A percentile compares a stretch with the other conserved stretches of the same genome.
Conservation (phyloP, 2,888 invertebrate genomes). For the Andricus curvator region DNA sequence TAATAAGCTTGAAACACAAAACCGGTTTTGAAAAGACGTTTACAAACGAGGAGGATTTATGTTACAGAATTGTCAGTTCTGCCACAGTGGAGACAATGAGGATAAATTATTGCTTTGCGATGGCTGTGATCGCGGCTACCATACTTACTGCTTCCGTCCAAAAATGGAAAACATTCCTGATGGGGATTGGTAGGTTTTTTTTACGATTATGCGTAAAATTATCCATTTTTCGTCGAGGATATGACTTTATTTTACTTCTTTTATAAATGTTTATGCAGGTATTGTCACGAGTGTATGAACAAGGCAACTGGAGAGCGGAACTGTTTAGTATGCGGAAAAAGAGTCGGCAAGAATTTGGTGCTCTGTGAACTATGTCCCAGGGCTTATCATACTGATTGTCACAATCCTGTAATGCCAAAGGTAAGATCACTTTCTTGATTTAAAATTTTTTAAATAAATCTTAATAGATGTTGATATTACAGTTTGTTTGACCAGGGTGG, state of each 20-base stretch:
- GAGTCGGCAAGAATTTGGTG: conserved; percentile 85
- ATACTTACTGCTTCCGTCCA: conserved; percentile 99
- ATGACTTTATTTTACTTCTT: conserved; percentile 13
- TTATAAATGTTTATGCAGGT: conserved; percentile 81
- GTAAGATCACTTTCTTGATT: conserved; percentile 73
- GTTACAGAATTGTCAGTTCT: conserved; percentile 97
- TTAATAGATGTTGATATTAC: neutral
- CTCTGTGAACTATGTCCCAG: conserved; percentile 94
- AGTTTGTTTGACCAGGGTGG: too few species aligned
- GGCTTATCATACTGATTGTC: conserved; percentile 95
- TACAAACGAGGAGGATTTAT: conserved; percentile 54
- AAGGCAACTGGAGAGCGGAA: conserved; percentile 95
- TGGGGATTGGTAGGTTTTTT: conserved; percentile 92
- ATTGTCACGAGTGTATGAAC: conserved; percentile 96
- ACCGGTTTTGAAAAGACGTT: neutral
- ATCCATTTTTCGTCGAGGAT: neutral
- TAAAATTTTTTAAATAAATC: neutral
- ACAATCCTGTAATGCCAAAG: conserved; percentile 91
- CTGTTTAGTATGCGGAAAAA: conserved; percentile 95
- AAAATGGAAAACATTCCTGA: conserved; percentile 97
- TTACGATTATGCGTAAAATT: neutral
- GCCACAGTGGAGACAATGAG: conserved; percentile 97
- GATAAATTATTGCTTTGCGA: conserved; percentile 96
- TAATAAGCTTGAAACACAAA: conserved; percentile 3
- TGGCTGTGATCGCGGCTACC: conserved; percentile 98